Conservation (phyloP, 2,797 vertebrate genomes). For the Sciurus vulgaris region DNA sequence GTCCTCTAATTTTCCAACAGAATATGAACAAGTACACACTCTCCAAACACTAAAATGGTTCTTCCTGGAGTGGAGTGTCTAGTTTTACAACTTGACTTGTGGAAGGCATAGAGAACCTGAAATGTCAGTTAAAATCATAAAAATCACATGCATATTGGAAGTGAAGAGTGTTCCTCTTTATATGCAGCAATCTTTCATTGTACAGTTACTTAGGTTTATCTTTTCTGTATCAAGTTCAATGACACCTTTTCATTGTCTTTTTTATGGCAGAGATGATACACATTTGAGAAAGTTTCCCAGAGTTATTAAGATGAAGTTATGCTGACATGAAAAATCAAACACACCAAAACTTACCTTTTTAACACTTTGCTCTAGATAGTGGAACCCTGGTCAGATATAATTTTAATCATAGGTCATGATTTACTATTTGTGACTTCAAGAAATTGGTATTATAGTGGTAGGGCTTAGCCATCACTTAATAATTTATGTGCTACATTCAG, state of each 20-base stretch:
- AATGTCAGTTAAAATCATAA: not conserved
- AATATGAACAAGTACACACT: fast-evolving
- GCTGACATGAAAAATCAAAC: not conserved
- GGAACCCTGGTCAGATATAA: no score
- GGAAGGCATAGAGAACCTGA: not conserved
- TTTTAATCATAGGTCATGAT: not conserved
- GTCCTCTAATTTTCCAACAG: not conserved
- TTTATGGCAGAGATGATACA: not conserved
- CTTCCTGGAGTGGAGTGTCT: not conserved
- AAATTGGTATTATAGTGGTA: not conserved
- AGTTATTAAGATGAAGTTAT: not conserved
- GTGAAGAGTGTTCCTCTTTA: not conserved
- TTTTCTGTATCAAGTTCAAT: not conserved
- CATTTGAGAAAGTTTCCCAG: not conserved
- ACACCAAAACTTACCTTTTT: not conserved
- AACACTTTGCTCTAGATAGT: not conserved
- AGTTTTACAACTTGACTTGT: not conserved
- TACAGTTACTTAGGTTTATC: not conserved
- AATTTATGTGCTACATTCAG: not conserved
- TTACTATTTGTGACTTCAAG: not conserved
- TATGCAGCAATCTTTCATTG: not conserved
- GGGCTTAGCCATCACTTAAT: not conserved
- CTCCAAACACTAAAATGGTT: not conserved
- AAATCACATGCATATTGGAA: not conserved
- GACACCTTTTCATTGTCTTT: not conserved